Evolutionary conservation across 1,140 invertebrate species (phyloP), one percentile per base, ranked within the genome.

Genomic region (Maconellicoccus hirsutus): DNA sequence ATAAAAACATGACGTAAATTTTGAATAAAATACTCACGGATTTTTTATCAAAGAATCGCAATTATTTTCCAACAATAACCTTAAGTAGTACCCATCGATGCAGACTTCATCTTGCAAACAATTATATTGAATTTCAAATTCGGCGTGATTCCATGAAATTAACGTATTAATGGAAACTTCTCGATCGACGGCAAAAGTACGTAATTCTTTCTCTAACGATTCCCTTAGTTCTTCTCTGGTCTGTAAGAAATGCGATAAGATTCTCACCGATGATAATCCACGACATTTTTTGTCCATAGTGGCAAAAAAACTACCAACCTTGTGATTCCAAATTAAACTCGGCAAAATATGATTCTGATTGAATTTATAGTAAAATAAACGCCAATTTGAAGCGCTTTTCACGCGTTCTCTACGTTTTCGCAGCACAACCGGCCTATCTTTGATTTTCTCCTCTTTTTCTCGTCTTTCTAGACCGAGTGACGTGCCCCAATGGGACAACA

Each of bases 241-340:
- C 87, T 94, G 76, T 42, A 77, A 79, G 33, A 73, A n/a, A n/a
- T 74, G 70, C n/a, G n/a, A n/a, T n/a, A 73, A 75, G 69, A 59
- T 21, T 21, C 16, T 27, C 16, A 70, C 63, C 38, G 29, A 73
- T 25, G 22, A 29, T 72, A 21, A 70, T 52, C 14, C 22, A 23
- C 25, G 12, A 33, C 22, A 69, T 12, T 59, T 61, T 8, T 14
- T 3, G 3, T 61, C 22, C 3, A 25, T 26, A 61, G 2, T 19
- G 25, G 61, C 1, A 25, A 72, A 59, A n/a, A 38, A 71, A 73
- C 63, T 70, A 72, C 26, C 33, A 75, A 91, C 91, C 80, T 95
- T 96, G 77, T 96, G 94, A 82, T 99, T 99, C 97, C 97, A 99
- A 76, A 99, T 97, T 7, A 99, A 84, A 82, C 99, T 97, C 4